These are phyloP conservation scores for Copsychus sechellarum DNA, from an alignment of 2,113 vertebrate genomes.

Conservation along the genomic window DNA sequence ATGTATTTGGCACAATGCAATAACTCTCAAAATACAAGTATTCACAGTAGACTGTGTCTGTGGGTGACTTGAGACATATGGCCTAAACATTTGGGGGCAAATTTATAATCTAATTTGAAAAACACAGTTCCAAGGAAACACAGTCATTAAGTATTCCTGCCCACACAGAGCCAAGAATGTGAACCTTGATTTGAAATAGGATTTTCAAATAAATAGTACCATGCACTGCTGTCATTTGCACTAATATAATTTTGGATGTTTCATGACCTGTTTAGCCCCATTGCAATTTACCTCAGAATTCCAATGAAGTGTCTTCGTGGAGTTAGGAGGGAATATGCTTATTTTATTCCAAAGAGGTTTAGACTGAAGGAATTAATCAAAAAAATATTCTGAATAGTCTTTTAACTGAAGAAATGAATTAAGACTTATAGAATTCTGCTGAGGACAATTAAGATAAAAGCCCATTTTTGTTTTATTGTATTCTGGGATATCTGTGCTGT, in stretches of 20 bases:
- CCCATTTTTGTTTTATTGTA: slow-evolving; percentile 9
- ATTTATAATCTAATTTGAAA: slow-evolving; percentile 63
- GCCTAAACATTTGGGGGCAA: slow-evolving; percentile 60
- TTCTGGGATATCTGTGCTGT: slow-evolving; percentile 6
- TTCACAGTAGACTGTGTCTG: slow-evolving; percentile 11
- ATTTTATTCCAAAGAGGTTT: not conserved
- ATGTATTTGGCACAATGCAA: slow-evolving; percentile 23
- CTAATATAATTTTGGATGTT: slow-evolving; percentile 11
- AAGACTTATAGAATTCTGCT: not conserved
- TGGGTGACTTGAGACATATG: slow-evolving; percentile 57
- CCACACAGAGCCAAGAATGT: slow-evolving; percentile 11
- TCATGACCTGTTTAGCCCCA: not conserved
- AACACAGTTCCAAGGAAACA: slow-evolving; percentile 47
- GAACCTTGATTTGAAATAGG: slow-evolving; percentile 39
- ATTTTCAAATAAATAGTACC: slow-evolving; percentile 43
- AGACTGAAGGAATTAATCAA: slow-evolving; percentile 15
- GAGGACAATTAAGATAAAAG: slow-evolving; percentile 46
- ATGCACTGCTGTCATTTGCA: slow-evolving; percentile 6
- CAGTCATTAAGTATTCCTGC: slow-evolving; percentile 56
- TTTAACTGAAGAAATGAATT: slow-evolving; percentile 10
- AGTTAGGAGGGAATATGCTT: not conserved
- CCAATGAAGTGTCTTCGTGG: not conserved
- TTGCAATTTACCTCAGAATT: not conserved
- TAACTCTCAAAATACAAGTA: slow-evolving; percentile 44
- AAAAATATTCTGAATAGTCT: not conserved